Base-by-base conservation (phyloP, 2,113 vertebrate species). In the Vimba vimba region DNA sequence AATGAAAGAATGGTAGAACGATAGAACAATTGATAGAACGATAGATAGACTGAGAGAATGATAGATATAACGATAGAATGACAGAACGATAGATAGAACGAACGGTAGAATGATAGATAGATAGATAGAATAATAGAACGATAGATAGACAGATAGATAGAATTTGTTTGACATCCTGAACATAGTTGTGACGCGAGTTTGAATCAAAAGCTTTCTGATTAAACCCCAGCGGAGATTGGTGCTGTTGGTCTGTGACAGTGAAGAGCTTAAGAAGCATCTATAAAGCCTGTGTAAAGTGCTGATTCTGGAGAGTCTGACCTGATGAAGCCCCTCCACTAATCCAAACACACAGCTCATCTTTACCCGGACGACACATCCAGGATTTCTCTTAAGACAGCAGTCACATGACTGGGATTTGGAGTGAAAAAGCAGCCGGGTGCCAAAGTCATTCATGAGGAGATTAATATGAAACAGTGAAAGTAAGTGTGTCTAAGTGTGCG, bases 321-420 rank as follows among this genome's bases (percentile, higher is more conserved):
- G 73, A 87, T 66, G 86, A 62, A 82, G 74, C 64, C 86, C 83
- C 77, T 82, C 82, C 79, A 68, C 84, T 88, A 88, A 88, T 88
- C 87, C 84, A 86, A 12, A 43, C 80, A 50, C 84, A 86, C 84
- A 88, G 30, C 39, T 80, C 33, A 74, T 79, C 84, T 76, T 60
- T 62, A 82, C 62, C 76, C 43, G 12, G 57, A 21, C 17, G 33
- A 75, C 36, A 85, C 88, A 85, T 68, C 52, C 12, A 77, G 85
- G 27, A 77, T 83, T 88, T 82, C 75, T 69, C 45, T 77, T 25
- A 84, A 88, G 36, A 66, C 86, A 79, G 78, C 83, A 82, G 68
- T 78, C 82, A 85, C 83, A 73, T 73, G 86, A 85, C 62, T 30
- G 15, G 83, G 88, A 85, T 89, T 89, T 85, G 45, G 23, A 71